phyloP scores from a whole-genome alignment of 37 sponge, comb jelly and placozoan species.

The Lycopodina hypogea region DNA sequence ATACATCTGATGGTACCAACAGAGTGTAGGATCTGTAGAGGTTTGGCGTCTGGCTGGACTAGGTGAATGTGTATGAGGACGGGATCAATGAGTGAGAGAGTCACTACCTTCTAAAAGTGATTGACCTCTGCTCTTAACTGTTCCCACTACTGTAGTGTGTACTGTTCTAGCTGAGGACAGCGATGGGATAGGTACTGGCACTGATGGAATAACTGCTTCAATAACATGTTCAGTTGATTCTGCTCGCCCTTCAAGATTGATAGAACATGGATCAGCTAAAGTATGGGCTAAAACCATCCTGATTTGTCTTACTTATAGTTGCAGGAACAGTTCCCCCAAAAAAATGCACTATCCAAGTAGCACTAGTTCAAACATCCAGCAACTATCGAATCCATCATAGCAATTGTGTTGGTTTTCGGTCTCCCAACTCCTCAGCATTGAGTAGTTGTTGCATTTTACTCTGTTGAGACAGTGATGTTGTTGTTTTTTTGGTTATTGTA shows the following conservation, averaged over 20 bases:
- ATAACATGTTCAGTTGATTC: slow-evolving; percentile 52
- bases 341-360: slow-evolving; percentile 11
- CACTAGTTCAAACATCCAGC: slow-evolving; percentile 36
- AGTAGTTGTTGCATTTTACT: slow-evolving; percentile 48
- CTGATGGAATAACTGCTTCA: slow-evolving; percentile 51
- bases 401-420: slow-evolving; percentile 61
- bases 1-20: slow-evolving; percentile 36
- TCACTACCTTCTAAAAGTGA: too few species aligned
- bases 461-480: slow-evolving; percentile 51
- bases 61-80: background rate
- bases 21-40: too few species aligned
- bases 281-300: slow-evolving; percentile 63
- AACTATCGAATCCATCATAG: slow-evolving; percentile 59
- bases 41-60: background rate
- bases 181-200: background rate
- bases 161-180: slow-evolving; percentile 19
- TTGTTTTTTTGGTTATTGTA: slow-evolving; percentile 29
- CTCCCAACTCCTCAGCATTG: slow-evolving; percentile 42
- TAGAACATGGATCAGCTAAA: slow-evolving; percentile 11
- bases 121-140: too few species aligned
- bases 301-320: slow-evolving; percentile 46
- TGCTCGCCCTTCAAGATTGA: slow-evolving; percentile 31
- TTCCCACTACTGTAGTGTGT: slow-evolving; percentile 12
- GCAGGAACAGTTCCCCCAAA: slow-evolving; percentile 52
- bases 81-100: slow-evolving; percentile 1